A percentile compares a stretch with the other conserved stretches of the same genome.
These are phyloP conservation scores for Malaclemys terrapin DNA, from an alignment of 2,113 vertebrate species.

Conservation along the genomic window DNA sequence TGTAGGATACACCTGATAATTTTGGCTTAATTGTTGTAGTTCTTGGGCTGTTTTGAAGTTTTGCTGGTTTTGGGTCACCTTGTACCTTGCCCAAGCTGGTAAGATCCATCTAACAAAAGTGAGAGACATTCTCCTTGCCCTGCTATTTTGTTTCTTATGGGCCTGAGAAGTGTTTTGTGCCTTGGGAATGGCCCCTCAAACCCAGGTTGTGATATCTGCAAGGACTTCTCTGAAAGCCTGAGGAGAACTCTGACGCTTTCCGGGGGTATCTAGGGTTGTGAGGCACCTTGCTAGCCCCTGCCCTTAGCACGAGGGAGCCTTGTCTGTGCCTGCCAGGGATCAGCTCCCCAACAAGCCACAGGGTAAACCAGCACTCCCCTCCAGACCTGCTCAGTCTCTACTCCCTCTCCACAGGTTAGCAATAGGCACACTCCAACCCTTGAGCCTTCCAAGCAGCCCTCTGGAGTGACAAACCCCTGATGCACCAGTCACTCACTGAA, in stretches of 20 bases:
- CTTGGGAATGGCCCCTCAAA: not conserved
- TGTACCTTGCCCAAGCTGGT: not conserved
- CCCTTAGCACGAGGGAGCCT: not conserved
- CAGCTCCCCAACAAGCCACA: not conserved
- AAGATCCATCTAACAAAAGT: not conserved
- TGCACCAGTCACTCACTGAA: not conserved
- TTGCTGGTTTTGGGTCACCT: not conserved
- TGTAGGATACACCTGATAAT: not conserved
- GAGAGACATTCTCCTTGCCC: not conserved
- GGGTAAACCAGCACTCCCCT: not conserved
- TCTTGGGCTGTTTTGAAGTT: not conserved
- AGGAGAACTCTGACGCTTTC: not conserved
- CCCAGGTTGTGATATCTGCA: not conserved
- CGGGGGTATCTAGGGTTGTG: not conserved
- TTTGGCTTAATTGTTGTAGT: not conserved
- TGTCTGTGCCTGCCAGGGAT: not conserved
- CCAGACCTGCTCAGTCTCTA: not conserved
- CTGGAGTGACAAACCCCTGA: not conserved
- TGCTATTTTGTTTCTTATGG: not conserved
- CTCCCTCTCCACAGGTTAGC: not conserved
- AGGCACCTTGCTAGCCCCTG: not conserved
- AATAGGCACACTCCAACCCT: not conserved
- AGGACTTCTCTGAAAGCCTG: not conserved
- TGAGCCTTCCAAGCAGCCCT: not conserved
- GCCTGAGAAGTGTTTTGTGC: not conserved